Percentiles rank a stretch among this genome's conserved stretches.
Evolutionary conservation across 2,797 vertebrate genomes (phyloP).

Genomic region (Hyperoplus immaculatus): DNA sequence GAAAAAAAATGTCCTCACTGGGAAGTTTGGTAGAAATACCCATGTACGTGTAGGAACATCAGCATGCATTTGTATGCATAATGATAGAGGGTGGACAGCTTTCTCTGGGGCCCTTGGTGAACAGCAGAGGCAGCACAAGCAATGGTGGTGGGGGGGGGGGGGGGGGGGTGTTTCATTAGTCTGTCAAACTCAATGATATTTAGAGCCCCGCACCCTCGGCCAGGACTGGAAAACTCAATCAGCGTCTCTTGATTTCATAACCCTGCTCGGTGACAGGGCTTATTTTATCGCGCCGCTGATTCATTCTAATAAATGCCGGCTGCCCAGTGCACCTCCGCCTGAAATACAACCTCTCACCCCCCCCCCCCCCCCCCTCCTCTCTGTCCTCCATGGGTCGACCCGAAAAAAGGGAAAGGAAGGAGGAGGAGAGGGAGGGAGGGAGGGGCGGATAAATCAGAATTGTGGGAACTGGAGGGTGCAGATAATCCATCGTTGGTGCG

Average conservation of each 20-base stretch:
- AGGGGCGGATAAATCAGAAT: constrained; percentile 81
- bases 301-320: constrained; percentile 84
- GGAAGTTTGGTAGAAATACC: constrained; percentile 1
- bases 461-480: constrained; percentile 72
- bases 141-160: constrained; percentile 55
- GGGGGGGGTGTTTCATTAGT: constrained; percentile 84
- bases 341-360: constrained; percentile 72
- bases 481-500: constrained; percentile 76
- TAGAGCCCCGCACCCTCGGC: constrained; percentile 78
- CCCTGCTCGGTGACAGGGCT: constrained; percentile 88
- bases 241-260: constrained; percentile 92
- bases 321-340: constrained; percentile 62
- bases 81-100: constrained; percentile 32
- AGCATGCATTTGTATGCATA: constrained; percentile 20
- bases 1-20: constrained; percentile 20
- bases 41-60: constrained; percentile 15
- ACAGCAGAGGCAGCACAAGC: constrained; percentile 52
- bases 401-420: constrained; percentile 26
- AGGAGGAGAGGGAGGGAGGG: constrained; percentile 27
- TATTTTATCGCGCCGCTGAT: constrained; percentile 91
- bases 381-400: constrained; percentile 70
- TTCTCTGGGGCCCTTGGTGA: constrained; percentile 52
- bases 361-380: constrained; percentile 47
- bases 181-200: constrained; percentile 88
- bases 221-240: constrained; percentile 85